Base-by-base conservation (phyloP, 1,140 invertebrate species). In the Lepidurus couesii region DNA sequence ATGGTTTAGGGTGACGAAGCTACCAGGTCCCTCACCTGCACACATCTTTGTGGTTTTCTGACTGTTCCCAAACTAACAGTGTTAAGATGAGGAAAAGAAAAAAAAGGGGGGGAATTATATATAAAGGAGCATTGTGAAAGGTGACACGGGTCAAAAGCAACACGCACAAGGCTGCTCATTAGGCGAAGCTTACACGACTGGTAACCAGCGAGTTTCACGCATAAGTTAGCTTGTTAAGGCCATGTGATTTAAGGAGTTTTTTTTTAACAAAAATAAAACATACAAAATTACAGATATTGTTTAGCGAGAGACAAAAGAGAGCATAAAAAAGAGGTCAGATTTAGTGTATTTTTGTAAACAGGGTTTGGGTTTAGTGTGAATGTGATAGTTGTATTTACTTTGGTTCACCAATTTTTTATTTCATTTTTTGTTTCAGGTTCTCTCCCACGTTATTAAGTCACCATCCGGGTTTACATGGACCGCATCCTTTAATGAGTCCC, bases 401-500 rank as follows among this genome's bases (percentile, higher is more conserved):
- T 13, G 0, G 8, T 65, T 65, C 21, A 16, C 47, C 16, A 7
- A n/a, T 47, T 65, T n/a, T 65, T 65, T 7, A 65, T 75, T 75
- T n/a, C 44, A 7, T 75, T 24, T 44, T 44, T 26, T 75, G 42
- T 78, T 74, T 73, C 16, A 80, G 79, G 79, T 80, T 80, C 74
- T 80, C 79, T 42, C 79, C 79, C 34, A 73, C 77, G 34, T 77
- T 80, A 73, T 74, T 80, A 42, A 74, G 78, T 42, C 76, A 76
- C 43, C 79, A 80, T 26, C 76, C 79, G 7, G 76, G 77, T n/a
- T 34, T 80, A 47, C 47, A 74, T 26, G 75, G 75, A 43, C 73
- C 77, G 7, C 79, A 80, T 78, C 79, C 79, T 42, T 42, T 80
- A 74, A 77, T 80, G 76, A 80, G 79, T 77, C 79, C 79, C 26